Base-by-base conservation (phyloP, 2,888 invertebrate genomes). In the Ceraclea dissimilis region DNA sequence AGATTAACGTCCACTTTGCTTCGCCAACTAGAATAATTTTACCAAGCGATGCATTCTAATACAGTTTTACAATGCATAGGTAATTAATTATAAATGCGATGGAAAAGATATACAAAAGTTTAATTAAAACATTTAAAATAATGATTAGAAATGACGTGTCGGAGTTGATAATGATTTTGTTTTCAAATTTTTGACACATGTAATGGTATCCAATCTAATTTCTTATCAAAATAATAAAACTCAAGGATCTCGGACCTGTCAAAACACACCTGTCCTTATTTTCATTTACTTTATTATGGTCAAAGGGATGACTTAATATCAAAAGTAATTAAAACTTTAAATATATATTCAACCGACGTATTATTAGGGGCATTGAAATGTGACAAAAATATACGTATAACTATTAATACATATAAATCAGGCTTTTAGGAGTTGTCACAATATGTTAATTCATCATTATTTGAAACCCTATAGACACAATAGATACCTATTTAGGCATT, bases 71-170 rank as follows among this genome's bases (percentile, higher is more conserved):
- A n/a, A n/a, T n/a, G n/a, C n/a, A n/a, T n/a, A n/a, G n/a, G n/a
- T n/a, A n/a, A n/a, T n/a, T n/a, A n/a, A n/a, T n/a, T n/a, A 26
- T 16, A 39, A 13, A 39, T 39, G 13, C 39, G 39, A 39, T 39
- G 5, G 16, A 8, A 39, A 39, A 13, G 16, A 39, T 39, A 39
- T 13, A 18, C 16, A 46, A 18, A 46, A 46, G 20, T 19, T 46
- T 46, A 19, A 18, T 46, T 46, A 18, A 46, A 46, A 46, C 20
- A 46, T 46, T 43, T 43, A 43, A 43, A 17, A 43, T 43, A 43
- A 16, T 43, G n/a, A 16, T 43, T 46, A 46, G 18, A 46, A 43
- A 46, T 46, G 46, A 19, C 46, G 16, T 46, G 46, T 19, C 46
- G n/a, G 46, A 19, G 18, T 46, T 46, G 46, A 19, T 19, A 46